Conservation (phyloP, 2,888 invertebrate genomes). For the Alcis repandata region DNA sequence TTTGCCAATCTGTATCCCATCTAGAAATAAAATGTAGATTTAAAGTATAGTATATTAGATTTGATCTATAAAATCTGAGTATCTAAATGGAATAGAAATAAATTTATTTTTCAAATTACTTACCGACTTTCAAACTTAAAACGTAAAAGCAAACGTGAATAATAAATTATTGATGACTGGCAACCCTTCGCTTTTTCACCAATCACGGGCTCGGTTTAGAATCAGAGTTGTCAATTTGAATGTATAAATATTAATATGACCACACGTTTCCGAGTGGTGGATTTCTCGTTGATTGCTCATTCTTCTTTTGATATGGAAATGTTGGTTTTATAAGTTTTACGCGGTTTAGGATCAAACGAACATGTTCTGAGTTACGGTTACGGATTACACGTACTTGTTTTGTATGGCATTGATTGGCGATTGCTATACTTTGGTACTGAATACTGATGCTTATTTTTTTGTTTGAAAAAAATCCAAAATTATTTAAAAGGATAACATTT, state of each 20-base stretch:
- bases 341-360: conserved; percentile 20
- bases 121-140: background rate
- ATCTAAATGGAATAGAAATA: no score
- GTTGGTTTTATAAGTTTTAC: conserved; percentile 41
- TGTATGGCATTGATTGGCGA: background rate
- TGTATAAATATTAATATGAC: conserved; percentile 61
- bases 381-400: no score
- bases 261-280: conserved; percentile 48
- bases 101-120: background rate
- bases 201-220: conserved; percentile 39
- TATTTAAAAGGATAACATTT: background rate
- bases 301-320: conserved; percentile 51
- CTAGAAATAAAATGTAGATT: no score
- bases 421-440: background rate
- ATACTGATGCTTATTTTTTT: background rate
- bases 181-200: conserved; percentile 62
- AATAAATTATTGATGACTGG: conserved; percentile 45
- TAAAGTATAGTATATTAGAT: no score
- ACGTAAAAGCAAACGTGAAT: background rate
- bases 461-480: background rate
- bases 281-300: conserved; percentile 51
- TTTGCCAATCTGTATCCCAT: no score
- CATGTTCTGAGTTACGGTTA: background rate
- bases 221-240: conserved; percentile 56
- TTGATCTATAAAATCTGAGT: no score